A percentile compares a stretch with the other conserved stretches of the same genome.
These are phyloP conservation scores for Julus scandinavius DNA, from an alignment of 2,888 invertebrate species.

Conservation along the genomic window DNA sequence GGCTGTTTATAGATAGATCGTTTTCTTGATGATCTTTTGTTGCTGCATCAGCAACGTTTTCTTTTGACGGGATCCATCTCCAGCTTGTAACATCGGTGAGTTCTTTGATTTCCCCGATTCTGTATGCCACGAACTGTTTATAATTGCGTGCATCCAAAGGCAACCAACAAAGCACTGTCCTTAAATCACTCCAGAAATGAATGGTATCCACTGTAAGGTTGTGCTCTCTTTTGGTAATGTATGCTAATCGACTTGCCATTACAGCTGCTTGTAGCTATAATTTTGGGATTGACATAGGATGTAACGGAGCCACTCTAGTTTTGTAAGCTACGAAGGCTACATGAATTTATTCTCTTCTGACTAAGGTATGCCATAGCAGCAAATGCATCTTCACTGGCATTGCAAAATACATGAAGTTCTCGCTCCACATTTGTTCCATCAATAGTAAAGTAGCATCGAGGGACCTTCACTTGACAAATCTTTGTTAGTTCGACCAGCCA, in stretches of 20 bases:
- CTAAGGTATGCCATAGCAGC: neutral
- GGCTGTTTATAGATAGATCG: neutral
- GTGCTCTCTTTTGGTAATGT: neutral
- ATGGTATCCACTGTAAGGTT: neutral
- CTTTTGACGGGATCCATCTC: neutral
- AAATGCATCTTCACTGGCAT: slow-evolving; percentile 31
- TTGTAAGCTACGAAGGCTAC: neutral
- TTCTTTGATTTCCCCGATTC: neutral
- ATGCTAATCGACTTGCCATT: neutral
- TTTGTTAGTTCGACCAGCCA: neutral
- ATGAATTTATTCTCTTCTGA: neutral
- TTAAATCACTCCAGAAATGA: neutral
- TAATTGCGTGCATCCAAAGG: neutral
- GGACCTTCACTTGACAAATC: neutral
- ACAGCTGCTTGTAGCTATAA: neutral
- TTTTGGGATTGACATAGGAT: neutral
- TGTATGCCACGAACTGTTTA: neutral
- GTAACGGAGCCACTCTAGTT: neutral
- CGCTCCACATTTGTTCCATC: neutral
- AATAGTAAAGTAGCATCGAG: neutral
- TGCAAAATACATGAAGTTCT: neutral
- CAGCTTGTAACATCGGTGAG: neutral
- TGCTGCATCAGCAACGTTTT: neutral
- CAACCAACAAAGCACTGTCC: neutral
- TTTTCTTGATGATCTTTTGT: neutral